A percentile compares a stretch with the other conserved stretches of the same genome.
Conservation (phyloP, 2,113 vertebrate species). For the Protobothrops flavoviridis region DNA sequence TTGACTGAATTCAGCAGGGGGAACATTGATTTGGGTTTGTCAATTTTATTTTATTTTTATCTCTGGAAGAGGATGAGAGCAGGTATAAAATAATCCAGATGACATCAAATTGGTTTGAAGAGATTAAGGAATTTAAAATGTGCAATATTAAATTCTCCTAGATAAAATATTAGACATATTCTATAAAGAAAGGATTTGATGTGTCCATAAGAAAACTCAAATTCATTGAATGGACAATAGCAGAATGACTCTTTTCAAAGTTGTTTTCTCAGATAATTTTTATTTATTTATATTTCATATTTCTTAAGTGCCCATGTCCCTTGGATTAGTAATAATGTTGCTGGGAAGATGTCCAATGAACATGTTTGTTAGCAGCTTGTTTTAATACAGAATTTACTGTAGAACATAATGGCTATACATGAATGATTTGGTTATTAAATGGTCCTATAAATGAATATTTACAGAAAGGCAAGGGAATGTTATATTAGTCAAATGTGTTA, state of each 20-base stretch:
- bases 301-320: neutral
- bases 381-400: neutral
- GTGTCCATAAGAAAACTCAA: neutral
- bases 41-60: neutral
- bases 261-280: neutral
- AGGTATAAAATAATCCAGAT: neutral
- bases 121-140: neutral
- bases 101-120: neutral
- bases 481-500: neutral
- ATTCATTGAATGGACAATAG: neutral
- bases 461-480: neutral
- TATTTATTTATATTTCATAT: neutral
- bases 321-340: neutral
- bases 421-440: slow-evolving; percentile 1
- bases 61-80: neutral
- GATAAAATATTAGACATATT: neutral
- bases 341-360: neutral
- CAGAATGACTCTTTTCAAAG: neutral
- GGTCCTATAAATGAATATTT: slow-evolving; percentile 4
- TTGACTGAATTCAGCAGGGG: neutral
- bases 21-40: neutral
- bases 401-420: neutral
- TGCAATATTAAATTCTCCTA: neutral
- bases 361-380: neutral
- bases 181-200: neutral